Evolutionary conservation across 2,797 vertebrate species (phyloP).

Genomic region (Orientallactaga sibirica): DNA sequence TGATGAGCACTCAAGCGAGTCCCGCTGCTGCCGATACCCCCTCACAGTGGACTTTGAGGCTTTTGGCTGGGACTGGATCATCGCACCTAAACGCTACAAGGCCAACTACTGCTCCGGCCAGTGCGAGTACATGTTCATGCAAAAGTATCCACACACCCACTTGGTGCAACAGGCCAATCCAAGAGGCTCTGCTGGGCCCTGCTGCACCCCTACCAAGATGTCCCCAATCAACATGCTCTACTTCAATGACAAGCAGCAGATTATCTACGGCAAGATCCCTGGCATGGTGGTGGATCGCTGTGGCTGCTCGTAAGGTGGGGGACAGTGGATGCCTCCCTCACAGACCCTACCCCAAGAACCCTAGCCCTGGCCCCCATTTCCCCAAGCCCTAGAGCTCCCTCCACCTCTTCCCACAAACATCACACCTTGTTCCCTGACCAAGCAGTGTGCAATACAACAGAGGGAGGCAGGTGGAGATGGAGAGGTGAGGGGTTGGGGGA

Average conservation of each 20-base stretch:
- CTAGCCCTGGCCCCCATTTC: constrained; percentile 55
- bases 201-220: constrained; percentile 99
- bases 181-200: constrained; percentile 97
- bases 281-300: constrained; percentile 99
- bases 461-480: constrained; percentile 78
- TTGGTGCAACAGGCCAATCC: constrained; percentile 98
- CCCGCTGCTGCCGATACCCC: constrained; percentile 98
- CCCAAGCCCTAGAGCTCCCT: constrained; percentile 63
- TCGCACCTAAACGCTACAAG: constrained; percentile 98
- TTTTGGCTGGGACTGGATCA: constrained; percentile 99
- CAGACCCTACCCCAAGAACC: constrained; percentile 68
- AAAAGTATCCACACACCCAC: constrained; percentile 99
- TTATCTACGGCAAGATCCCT: constrained; percentile 99
- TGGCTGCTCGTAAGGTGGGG: constrained; percentile 94
- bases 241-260: constrained; percentile 99
- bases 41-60: constrained; percentile 99
- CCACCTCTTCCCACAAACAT: constrained; percentile 78
- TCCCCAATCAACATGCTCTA: constrained; percentile 99
- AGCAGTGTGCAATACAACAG: constrained; percentile 82
- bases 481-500: constrained; percentile 61
- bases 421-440: constrained; percentile 81
- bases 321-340: constrained; percentile 65
- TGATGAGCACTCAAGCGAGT: constrained; percentile 98
- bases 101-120: constrained; percentile 99
- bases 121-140: constrained; percentile 99